Evolutionary conservation across 2,888 invertebrate species (phyloP).

Genomic region (Tenthredo mesomela): DNA sequence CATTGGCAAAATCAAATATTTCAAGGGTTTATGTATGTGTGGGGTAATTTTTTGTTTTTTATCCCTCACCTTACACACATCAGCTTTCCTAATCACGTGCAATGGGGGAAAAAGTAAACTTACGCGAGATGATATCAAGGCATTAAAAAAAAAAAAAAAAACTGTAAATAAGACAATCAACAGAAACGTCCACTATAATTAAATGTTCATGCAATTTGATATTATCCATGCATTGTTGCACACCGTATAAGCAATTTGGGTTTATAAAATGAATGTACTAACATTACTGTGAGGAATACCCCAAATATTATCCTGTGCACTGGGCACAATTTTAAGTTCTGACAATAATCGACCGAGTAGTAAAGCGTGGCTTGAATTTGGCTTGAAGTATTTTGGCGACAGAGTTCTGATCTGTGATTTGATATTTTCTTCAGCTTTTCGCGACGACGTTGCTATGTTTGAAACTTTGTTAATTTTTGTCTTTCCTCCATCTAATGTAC

Average conservation of each 20-base stretch:
- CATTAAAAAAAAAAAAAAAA: too few relatives aligned
- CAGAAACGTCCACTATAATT: neutral
- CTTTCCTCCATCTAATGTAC: neutral
- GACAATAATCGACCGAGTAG: constrained; percentile 67
- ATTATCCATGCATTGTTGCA: neutral
- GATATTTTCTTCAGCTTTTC: constrained; percentile 65
- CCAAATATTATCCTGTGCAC: constrained; percentile 70
- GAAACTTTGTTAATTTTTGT: neutral
- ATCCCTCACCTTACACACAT: neutral
- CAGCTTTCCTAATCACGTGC: neutral
- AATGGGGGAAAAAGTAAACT: neutral
- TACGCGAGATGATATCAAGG: neutral
- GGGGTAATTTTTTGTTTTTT: neutral
- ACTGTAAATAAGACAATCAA: neutral
- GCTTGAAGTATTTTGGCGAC: constrained; percentile 70
- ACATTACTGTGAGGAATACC: constrained; percentile 72
- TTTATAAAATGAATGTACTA: constrained; percentile 55
- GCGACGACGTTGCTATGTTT: constrained; percentile 56
- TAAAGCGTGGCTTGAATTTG: constrained; percentile 67
- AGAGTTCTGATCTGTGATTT: constrained; percentile 68
- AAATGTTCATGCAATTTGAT: neutral
- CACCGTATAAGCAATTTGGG: neutral
- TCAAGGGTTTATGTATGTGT: neutral
- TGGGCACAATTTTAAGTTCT: constrained; percentile 67
- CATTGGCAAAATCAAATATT: neutral